Evolutionary conservation across 2,113 vertebrate genomes (phyloP).

Genomic region (Crotalus helleri): DNA sequence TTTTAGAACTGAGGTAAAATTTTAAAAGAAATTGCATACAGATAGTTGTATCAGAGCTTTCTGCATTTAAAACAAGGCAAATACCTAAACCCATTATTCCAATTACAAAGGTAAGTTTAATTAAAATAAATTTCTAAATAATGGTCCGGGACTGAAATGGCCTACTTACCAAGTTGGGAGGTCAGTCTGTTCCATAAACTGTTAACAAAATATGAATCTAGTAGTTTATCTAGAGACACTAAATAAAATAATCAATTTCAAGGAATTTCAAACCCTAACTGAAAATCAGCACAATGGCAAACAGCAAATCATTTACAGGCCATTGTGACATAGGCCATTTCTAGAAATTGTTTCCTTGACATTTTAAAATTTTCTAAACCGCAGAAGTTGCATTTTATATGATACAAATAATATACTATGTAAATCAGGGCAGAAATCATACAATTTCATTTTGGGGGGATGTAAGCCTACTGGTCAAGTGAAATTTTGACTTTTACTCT

Average conservation of each 20-base stretch:
- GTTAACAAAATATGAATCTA: background rate
- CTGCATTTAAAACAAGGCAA: background rate
- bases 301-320: background rate
- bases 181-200: background rate
- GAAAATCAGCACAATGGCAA: background rate
- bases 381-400: background rate
- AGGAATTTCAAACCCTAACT: too few relatives aligned
- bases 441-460: background rate
- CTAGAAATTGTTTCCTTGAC: background rate
- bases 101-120: background rate
- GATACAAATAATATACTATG: background rate
- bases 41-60: background rate
- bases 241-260: fast-evolving
- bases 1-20: background rate
- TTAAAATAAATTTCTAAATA: background rate
- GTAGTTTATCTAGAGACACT: fast-evolving
- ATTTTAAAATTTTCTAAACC: background rate
- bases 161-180: background rate
- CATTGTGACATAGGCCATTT: background rate
- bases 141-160: background rate
- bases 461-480: background rate
- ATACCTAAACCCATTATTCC: background rate
- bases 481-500: background rate
- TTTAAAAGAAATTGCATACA: background rate
- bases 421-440: background rate